Percentiles rank a stretch among this genome's conserved stretches.
Conservation (phyloP, 2,113 vertebrate genomes). For the Hypanus sabinus region DNA sequence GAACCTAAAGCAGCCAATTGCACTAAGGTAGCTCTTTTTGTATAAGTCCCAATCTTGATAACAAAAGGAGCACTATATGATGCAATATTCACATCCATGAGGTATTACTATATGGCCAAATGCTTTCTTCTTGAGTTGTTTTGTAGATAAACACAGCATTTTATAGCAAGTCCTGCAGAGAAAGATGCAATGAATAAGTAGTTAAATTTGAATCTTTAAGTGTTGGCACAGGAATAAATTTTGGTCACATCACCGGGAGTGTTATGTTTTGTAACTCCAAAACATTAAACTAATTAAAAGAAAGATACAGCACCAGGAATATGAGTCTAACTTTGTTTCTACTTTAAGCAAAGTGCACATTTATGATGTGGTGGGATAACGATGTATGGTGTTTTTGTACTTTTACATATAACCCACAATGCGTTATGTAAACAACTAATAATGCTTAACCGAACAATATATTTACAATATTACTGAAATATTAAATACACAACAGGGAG, state of each 20-base stretch:
- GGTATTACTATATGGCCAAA: background rate
- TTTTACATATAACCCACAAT: no score
- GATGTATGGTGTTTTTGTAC: no score
- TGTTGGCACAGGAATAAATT: background rate
- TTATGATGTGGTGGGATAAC: no score
- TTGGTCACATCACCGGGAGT: background rate
- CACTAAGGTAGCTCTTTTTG: slow-evolving; percentile 77
- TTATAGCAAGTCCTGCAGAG: background rate
- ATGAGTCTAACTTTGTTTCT: no score
- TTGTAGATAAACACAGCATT: background rate
- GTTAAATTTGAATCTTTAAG: background rate
- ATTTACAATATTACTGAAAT: no score
- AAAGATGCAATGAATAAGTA: background rate
- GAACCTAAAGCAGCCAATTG: slow-evolving; percentile 98
- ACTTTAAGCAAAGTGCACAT: no score
- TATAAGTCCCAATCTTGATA: background rate
- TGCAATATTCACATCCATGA: background rate
- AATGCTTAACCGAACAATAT: no score
- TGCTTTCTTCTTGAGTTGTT: background rate
- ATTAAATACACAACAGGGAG: background rate
- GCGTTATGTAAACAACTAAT: no score
- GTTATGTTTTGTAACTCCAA: no score
- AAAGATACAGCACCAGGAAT: no score
- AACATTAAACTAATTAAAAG: no score
- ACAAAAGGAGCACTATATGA: background rate